Base-by-base conservation (phyloP, 2,113 vertebrate genomes). In the Pygathrix nemaeus region DNA sequence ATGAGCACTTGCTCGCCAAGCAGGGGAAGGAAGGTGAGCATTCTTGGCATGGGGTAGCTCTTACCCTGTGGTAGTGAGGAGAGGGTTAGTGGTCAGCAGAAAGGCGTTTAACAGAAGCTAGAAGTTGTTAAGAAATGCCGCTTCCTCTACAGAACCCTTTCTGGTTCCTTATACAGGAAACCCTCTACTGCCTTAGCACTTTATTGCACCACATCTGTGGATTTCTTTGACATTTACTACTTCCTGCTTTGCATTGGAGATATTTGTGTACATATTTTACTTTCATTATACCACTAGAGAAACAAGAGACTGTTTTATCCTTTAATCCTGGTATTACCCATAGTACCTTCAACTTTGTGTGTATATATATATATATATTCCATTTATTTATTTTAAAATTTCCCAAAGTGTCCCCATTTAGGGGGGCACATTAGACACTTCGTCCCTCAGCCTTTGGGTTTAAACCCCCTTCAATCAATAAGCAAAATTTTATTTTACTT, bases 191-290 rank as follows among this genome's bases (percentile, higher is more conserved):
- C 68, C 92, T 93, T 57, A 38, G 14, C 30, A 21, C 79, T 40
- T 79, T 82, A 52, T 78, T 94, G 38, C 17, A 25, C 68, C 73
- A 83, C 92, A 86, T 94, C 73, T 94, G 92, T 80, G 95, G 86
- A 9, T 90, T 91, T 93, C 91, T 89, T 80, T 96, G 93, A 97
- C 89, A 97, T 95, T 97, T 95, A 96, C 93, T 97, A 76, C 92
- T 97, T 97, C 95, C 93, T 97, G 89, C 73, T 93, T 92, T 96
- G 50, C 82, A 40, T 55, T 70, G 38, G 73, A 52, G 61, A 81
- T 79, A 86, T 82, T 83, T 93, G 68, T 86, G 68, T 25, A n/a
- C 40, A 23, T 68, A 48, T 68, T 98, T 95, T 76, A 70, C 87
- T 96, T 90, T 96, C 83, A 83, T 80, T 87, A 55, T 1, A 27